These are phyloP conservation scores for Semnornis frantzii DNA, from an alignment of 2,113 vertebrate genomes.

Conservation along the genomic window DNA sequence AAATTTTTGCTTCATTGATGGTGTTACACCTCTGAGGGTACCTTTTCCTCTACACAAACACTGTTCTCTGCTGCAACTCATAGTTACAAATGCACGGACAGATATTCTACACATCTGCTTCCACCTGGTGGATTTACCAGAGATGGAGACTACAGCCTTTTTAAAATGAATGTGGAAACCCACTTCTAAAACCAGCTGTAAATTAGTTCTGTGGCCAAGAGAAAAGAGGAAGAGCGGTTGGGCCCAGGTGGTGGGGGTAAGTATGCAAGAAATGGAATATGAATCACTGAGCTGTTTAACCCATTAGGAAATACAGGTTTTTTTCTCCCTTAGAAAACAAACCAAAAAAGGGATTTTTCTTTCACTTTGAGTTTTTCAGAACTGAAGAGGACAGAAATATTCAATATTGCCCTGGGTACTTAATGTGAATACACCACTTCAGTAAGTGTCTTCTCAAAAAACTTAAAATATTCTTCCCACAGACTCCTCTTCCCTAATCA, in stretches of 20 bases:
- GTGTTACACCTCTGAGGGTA: background rate
- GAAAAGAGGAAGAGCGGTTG: background rate
- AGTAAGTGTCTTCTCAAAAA: background rate
- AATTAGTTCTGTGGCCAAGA: background rate
- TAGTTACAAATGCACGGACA: background rate
- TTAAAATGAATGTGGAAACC: background rate
- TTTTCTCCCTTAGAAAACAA: background rate
- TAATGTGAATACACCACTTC: background rate
- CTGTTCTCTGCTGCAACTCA: background rate
- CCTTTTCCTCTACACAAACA: background rate
- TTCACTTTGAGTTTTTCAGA: background rate
- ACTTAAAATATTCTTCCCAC: background rate
- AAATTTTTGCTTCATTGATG: background rate
- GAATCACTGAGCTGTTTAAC: background rate
- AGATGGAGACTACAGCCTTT: background rate
- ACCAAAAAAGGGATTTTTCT: background rate
- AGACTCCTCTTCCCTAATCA: background rate
- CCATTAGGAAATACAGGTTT: background rate
- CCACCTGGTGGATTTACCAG: constrained; percentile 58
- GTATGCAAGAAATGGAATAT: background rate
- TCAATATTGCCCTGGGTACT: background rate
- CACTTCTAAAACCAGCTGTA: constrained; percentile 10
- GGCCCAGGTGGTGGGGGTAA: background rate
- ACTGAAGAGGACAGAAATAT: background rate
- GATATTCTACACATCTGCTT: constrained; percentile 56